Percentiles rank a stretch among this genome's conserved stretches.
These are phyloP conservation scores for Chloropsis hardwickii DNA, from an alignment of 2,113 vertebrate species.

Conservation along the genomic window DNA sequence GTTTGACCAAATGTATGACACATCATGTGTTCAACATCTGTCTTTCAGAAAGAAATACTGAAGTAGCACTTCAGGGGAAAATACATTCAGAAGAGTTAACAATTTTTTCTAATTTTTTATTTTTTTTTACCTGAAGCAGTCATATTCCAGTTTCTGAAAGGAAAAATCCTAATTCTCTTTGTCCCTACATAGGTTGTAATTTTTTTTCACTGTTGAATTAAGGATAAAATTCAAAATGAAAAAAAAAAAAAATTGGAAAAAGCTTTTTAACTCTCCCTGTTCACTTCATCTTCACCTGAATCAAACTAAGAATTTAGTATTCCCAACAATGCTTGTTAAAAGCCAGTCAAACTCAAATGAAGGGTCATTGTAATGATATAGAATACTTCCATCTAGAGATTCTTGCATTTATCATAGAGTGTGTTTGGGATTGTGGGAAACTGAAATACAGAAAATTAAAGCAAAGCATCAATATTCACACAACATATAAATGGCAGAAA, in stretches of 20 bases:
- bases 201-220: background rate
- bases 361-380: background rate
- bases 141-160: background rate
- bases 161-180: background rate
- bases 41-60: background rate
- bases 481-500: background rate
- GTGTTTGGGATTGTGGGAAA: background rate
- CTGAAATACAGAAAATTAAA: background rate
- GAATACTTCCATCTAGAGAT: background rate
- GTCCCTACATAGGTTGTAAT: background rate
- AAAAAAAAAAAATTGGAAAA: background rate
- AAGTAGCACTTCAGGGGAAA: background rate
- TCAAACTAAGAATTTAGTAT: background rate
- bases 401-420: background rate
- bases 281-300: background rate
- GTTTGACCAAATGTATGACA: background rate
- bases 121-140: background rate
- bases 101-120: fast-evolving
- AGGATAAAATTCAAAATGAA: background rate
- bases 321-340: background rate
- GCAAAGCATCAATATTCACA: background rate
- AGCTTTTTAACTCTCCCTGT: background rate
- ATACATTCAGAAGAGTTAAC: background rate
- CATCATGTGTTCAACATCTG: background rate
- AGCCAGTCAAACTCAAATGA: background rate